phyloP scores from a whole-genome alignment of 2,113 vertebrate genomes.

The Harpagus bidentatus region DNA sequence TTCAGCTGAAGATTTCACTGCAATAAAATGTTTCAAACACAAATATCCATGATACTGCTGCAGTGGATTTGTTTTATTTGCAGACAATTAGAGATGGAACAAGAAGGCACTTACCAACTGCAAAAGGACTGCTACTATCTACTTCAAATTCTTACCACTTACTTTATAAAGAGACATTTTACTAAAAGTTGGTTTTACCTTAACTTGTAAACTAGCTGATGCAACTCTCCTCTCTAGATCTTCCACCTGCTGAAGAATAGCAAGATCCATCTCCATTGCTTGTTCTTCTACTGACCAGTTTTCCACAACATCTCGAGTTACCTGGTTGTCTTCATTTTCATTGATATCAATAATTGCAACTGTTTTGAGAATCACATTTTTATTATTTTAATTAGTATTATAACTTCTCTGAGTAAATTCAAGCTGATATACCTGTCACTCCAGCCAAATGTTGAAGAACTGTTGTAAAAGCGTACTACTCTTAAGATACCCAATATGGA shows the following conservation, averaged over 20 bases:
- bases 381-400: slow-evolving; percentile 45
- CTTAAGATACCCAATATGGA: not conserved
- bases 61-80: not conserved
- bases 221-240: slow-evolving; percentile 90
- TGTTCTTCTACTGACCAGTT: slow-evolving; percentile 93
- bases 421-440: not conserved
- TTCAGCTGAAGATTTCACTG: not conserved
- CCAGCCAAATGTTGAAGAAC: not conserved
- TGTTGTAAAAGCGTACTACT: not conserved
- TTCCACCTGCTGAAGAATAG: slow-evolving; percentile 90
- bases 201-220: slow-evolving; percentile 89
- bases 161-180: slow-evolving; percentile 43
- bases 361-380: slow-evolving; percentile 70
- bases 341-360: slow-evolving; percentile 82
- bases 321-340: slow-evolving; percentile 81
- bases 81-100: not conserved
- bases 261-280: slow-evolving; percentile 90
- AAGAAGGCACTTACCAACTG: slow-evolving; percentile 30
- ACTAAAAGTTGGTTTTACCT: slow-evolving; percentile 79
- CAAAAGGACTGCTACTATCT: not conserved
- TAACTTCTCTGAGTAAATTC: not conserved
- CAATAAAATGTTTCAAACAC: not conserved
- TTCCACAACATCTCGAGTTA: slow-evolving; percentile 82
- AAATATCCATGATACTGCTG: not conserved
- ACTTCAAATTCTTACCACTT: slow-evolving; percentile 11